Conservation (phyloP, 2,888 invertebrate genomes). For the Chrysolina oricalcia region DNA sequence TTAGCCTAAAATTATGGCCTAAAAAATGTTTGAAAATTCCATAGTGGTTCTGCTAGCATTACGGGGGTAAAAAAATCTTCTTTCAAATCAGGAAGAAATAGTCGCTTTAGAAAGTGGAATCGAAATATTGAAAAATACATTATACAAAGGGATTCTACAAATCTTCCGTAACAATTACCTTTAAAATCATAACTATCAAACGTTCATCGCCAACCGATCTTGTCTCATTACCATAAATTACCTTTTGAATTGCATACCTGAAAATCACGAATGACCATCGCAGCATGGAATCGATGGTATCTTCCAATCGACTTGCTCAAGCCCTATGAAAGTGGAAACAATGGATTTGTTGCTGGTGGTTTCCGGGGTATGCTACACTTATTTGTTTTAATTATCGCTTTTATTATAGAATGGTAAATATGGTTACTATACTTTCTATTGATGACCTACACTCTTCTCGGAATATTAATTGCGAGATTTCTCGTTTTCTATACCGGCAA, state of each 20-base stretch:
- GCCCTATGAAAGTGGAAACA: conserved; percentile 10
- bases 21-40: no score
- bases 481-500: not conserved
- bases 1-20: no score
- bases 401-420: not conserved
- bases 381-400: conserved; percentile 22
- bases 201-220: not conserved
- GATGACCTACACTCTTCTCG: conserved; percentile 18
- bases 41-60: no score
- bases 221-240: not conserved
- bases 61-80: no score
- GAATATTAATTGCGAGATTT: conserved; percentile 18
- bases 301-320: not conserved
- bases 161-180: no score
- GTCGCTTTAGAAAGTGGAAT: no score
- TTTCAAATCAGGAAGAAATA: no score
- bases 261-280: not conserved
- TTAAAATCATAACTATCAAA: not conserved
- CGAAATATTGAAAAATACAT: no score
- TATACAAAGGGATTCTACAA: no score
- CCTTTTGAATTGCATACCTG: not conserved
- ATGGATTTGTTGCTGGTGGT: not conserved
- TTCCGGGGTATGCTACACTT: conserved; percentile 19
- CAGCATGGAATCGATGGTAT: conserved; percentile 7
- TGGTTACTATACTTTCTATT: conserved; percentile 8